phyloP scores from a whole-genome alignment of 1,140 invertebrate genomes.

The Drosophila nikananu region DNA sequence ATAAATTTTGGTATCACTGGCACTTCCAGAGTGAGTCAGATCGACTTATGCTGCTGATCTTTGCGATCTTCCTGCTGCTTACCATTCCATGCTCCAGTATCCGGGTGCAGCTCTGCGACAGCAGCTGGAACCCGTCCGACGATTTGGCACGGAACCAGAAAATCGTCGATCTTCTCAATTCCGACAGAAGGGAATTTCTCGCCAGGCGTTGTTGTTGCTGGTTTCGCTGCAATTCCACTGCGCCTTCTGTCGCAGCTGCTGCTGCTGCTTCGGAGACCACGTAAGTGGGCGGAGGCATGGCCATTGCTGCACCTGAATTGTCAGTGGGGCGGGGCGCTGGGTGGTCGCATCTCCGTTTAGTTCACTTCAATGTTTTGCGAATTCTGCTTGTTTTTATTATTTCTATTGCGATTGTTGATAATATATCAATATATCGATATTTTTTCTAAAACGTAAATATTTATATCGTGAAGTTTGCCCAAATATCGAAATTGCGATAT shows the following conservation, averaged over 20 bases:
- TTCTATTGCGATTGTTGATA: constrained; percentile 1
- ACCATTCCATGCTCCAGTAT: constrained; percentile 63
- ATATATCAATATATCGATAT: no score
- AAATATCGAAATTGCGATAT: no score
- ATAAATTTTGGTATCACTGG: background rate
- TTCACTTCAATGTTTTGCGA: constrained; percentile 12
- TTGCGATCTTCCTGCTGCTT: background rate
- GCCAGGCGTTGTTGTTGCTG: constrained; percentile 52
- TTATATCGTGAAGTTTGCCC: no score
- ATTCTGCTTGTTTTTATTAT: constrained; percentile 24
- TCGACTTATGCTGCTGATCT: no score
- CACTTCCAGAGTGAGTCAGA: background rate
- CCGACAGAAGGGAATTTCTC: constrained; percentile 37
- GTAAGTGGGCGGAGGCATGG: constrained; percentile 11
- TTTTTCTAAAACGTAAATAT: no score
- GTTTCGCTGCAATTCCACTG: constrained; percentile 21
- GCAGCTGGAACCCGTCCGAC: constrained; percentile 43
- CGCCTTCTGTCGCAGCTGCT: background rate
- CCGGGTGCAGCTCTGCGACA: constrained; percentile 52
- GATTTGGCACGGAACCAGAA: constrained; percentile 61
- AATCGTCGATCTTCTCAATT: constrained; percentile 47
- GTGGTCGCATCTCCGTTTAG: constrained; percentile 16
- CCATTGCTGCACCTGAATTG: constrained; percentile 13
- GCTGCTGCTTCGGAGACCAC: background rate
- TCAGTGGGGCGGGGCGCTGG: constrained; percentile 19